Conservation (phyloP, 2,113 vertebrate genomes). For the Rhipidura dahli region DNA sequence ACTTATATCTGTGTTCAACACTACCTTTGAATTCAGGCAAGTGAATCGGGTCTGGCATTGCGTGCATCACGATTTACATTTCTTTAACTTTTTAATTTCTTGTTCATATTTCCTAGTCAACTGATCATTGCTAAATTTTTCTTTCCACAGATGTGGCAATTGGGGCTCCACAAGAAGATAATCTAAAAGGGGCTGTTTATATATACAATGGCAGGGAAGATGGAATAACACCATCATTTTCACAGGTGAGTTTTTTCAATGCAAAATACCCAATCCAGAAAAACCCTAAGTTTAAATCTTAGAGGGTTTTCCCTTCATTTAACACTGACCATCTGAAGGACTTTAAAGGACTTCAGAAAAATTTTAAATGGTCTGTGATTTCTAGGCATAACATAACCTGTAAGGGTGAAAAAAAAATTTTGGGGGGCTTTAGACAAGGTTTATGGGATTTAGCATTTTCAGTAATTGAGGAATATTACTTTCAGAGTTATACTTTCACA, state of each 20-base stretch:
- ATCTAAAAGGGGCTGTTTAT: slow-evolving; percentile 80
- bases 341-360: neutral
- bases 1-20: neutral
- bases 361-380: neutral
- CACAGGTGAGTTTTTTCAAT: slow-evolving; percentile 71
- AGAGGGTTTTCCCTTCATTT: neutral
- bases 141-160: slow-evolving; percentile 81
- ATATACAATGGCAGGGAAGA: slow-evolving; percentile 86
- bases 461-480: neutral
- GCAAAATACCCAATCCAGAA: neutral
- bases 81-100: neutral
- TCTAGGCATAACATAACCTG: neutral
- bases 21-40: neutral
- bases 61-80: neutral
- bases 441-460: neutral
- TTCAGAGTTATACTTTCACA: neutral
- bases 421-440: neutral
- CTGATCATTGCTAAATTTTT: neutral
- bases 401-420: neutral
- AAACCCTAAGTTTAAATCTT: neutral
- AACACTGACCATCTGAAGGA: neutral
- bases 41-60: neutral
- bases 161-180: slow-evolving; percentile 85
- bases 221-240: slow-evolving; percentile 76
- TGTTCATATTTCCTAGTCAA: neutral